A percentile compares a stretch with the other conserved stretches of the same genome.
Evolutionary conservation across 2,797 vertebrate species (phyloP).

Genomic region (Xiphophorus birchmanni): DNA sequence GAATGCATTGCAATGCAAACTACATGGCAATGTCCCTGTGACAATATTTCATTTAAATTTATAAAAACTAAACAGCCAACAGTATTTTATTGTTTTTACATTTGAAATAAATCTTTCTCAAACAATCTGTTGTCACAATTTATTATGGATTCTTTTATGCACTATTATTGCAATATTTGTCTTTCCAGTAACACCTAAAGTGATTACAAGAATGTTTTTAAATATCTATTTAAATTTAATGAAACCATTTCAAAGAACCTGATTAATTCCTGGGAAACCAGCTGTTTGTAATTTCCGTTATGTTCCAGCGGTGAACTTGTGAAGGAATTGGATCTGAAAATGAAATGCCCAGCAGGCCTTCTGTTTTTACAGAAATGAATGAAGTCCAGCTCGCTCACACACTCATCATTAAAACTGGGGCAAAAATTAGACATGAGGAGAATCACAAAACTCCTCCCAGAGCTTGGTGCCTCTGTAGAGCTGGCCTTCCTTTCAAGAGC

Average conservation of each 20-base stretch:
- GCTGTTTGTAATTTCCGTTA: background rate
- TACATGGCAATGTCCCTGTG: no score
- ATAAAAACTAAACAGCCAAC: no score
- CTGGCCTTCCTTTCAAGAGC: background rate
- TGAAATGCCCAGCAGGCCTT: slow-evolving; percentile 14
- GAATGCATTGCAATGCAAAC: no score
- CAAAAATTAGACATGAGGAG: slow-evolving; percentile 3
- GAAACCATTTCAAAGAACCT: slow-evolving; percentile 5
- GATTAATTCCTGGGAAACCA: background rate
- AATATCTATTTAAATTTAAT: slow-evolving; percentile 8
- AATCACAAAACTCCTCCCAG: slow-evolving; percentile 17
- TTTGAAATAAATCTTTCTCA: no score
- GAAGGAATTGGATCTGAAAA: slow-evolving; percentile 3
- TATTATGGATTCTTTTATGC: background rate
- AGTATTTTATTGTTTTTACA: no score
- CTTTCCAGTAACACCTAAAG: background rate
- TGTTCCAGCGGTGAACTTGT: slow-evolving; percentile 6
- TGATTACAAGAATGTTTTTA: slow-evolving; percentile 4
- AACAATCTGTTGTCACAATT: no score
- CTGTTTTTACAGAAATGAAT: slow-evolving; percentile 13
- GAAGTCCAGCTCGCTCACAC: background rate
- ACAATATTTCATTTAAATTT: no score
- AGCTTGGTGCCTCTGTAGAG: background rate
- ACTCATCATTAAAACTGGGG: slow-evolving; percentile 12
- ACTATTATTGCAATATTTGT: background rate